A percentile compares a stretch with the other conserved stretches of the same genome.
Conservation (phyloP, 2,888 invertebrate genomes). For the Periphyllus acericola region DNA sequence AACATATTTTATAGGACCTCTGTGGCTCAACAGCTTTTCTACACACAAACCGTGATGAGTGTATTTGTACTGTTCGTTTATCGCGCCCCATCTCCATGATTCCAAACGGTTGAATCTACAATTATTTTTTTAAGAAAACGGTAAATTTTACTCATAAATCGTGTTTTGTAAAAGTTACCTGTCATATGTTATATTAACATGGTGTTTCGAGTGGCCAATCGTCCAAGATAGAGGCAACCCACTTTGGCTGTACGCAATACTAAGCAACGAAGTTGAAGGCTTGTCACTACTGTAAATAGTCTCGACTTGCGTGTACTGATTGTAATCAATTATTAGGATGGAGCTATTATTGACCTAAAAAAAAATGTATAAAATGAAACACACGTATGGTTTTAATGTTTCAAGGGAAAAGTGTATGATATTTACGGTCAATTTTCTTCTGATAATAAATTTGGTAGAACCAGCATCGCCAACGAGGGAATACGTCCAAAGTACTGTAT, state of each 20-base stretch:
- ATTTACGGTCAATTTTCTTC: constrained; percentile 66
- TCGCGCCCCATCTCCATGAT: constrained; percentile 90
- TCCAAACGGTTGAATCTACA: constrained; percentile 85
- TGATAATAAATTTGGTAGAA: constrained; percentile 84
- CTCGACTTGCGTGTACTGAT: constrained; percentile 89
- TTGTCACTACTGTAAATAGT: constrained; percentile 82
- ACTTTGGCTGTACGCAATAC: constrained; percentile 87
- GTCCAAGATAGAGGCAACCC: constrained; percentile 88
- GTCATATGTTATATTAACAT: constrained; percentile 89
- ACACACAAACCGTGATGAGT: constrained; percentile 88
- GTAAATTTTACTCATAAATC: neutral
- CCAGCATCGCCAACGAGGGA: constrained; percentile 83
- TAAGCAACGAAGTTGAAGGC: constrained; percentile 76
- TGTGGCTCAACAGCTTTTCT: constrained; percentile 87
- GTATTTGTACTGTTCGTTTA: constrained; percentile 86
- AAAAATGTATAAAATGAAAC: neutral
- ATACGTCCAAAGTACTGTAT: constrained; percentile 84
- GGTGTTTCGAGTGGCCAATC: constrained; percentile 81
- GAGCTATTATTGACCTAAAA: constrained; percentile 87
- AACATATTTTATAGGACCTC: constrained; percentile 81
- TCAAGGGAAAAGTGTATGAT: neutral
- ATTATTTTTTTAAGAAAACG: constrained; percentile 2
- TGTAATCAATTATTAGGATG: constrained; percentile 90
- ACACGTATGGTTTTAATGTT: neutral
- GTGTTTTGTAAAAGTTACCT: constrained; percentile 66